Evolutionary conservation across 2,113 vertebrate genomes (phyloP).

Genomic region (Nymphicus hollandicus): DNA sequence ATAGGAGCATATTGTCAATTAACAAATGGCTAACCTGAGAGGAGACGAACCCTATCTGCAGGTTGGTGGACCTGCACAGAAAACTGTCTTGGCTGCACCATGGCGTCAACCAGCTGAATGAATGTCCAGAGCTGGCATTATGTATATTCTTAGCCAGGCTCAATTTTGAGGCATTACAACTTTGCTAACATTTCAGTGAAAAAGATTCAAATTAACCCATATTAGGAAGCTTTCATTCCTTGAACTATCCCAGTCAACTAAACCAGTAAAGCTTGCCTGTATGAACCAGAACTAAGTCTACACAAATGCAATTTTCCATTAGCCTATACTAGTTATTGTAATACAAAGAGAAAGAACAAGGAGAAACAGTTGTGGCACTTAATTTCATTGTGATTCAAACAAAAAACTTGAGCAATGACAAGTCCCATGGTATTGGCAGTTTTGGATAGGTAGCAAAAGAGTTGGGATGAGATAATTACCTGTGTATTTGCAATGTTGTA

Average conservation of each 20-base stretch:
- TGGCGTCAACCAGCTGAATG: background rate
- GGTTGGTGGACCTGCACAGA: background rate
- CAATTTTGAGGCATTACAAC: background rate
- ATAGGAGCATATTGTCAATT: background rate
- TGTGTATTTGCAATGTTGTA: background rate
- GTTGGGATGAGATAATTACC: background rate
- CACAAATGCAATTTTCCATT: background rate
- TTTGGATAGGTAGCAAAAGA: background rate
- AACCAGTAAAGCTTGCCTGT: background rate
- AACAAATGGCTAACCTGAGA: background rate
- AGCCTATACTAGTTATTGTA: background rate
- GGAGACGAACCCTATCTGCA: background rate
- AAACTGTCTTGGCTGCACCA: background rate
- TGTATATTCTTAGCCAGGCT: background rate
- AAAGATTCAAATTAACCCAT: background rate
- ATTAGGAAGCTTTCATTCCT: background rate
- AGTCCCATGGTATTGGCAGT: background rate
- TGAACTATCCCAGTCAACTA: background rate
- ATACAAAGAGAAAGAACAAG: background rate
- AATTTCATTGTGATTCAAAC: background rate
- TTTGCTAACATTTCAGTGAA: background rate
- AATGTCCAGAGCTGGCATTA: background rate
- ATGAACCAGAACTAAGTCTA: background rate
- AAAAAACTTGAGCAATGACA: background rate
- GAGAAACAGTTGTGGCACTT: background rate